Percentiles rank a stretch among this genome's conserved stretches.
Evolutionary conservation across 2,797 vertebrate species (phyloP).

Genomic region (Xiphorhynchus erythropygius): DNA sequence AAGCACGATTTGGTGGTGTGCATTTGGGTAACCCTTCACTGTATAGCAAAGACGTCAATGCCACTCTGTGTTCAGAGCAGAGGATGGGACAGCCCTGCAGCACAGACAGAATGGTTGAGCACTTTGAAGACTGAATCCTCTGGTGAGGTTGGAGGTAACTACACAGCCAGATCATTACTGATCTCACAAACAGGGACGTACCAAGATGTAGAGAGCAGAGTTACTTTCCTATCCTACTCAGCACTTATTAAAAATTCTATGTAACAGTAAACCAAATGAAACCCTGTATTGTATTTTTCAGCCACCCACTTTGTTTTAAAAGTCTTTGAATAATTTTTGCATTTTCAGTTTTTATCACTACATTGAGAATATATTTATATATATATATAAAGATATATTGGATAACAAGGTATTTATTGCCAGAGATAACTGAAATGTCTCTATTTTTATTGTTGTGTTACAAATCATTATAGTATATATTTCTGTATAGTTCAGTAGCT

Average conservation of each 20-base stretch:
- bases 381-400: conserved; percentile 43
- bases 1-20: background rate
- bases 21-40: background rate
- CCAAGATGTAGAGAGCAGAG: background rate
- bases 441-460: conserved; percentile 60
- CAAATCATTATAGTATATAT: background rate
- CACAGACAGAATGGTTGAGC: background rate
- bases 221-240: conserved; percentile 1
- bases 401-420: conserved; percentile 43
- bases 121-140: background rate
- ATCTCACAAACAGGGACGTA: background rate
- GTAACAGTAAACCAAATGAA: background rate
- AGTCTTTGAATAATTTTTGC: conserved; percentile 25
- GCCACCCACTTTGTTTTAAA: conserved; percentile 17
- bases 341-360: conserved; percentile 50
- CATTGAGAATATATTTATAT: conserved; percentile 40
- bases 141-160: background rate
- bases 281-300: conserved; percentile 27
- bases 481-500: conserved; percentile 16
- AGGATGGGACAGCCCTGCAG: background rate
- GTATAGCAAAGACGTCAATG: background rate
- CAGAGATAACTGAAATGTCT: conserved; percentile 41
- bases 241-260: background rate
- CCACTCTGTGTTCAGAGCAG: background rate
- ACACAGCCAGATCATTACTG: background rate